Evolutionary conservation across 2,888 invertebrate genomes (phyloP).

Genomic region (Epinotia demarniana): DNA sequence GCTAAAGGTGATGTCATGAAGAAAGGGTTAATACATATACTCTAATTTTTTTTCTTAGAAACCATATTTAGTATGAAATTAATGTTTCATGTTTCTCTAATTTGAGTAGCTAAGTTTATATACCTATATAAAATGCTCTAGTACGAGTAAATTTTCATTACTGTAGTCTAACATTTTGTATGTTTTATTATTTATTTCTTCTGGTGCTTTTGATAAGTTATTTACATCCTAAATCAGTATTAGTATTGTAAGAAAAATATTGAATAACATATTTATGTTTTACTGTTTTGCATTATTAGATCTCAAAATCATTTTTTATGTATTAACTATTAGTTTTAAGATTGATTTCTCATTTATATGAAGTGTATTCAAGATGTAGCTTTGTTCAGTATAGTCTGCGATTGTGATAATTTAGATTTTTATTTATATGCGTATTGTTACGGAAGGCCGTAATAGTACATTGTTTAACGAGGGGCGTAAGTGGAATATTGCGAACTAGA

Average conservation of each 20-base stretch:
- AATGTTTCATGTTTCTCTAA: constrained; percentile 22
- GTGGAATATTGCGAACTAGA: too few species aligned
- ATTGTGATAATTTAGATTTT: constrained; percentile 36
- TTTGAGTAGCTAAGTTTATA: constrained; percentile 35
- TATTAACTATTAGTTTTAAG: constrained; percentile 20
- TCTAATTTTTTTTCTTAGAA: neutral
- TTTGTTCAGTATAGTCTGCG: constrained; percentile 24
- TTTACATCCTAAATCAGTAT: constrained; percentile 63
- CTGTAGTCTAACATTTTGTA: neutral
- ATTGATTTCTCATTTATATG: constrained; percentile 9
- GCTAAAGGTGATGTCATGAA: neutral
- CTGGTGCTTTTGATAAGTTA: constrained; percentile 33
- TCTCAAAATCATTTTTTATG: constrained; percentile 50
- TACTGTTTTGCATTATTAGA: constrained; percentile 58
- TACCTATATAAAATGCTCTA: constrained; percentile 18
- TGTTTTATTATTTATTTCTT: constrained; percentile 11
- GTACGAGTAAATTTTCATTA: constrained; percentile 23
- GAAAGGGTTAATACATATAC: neutral
- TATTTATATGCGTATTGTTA: constrained; percentile 13
- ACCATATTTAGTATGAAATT: constrained; percentile 7
- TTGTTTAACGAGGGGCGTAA: too few species aligned
- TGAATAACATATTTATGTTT: constrained; percentile 50
- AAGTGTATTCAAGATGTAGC: constrained; percentile 9
- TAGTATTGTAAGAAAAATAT: constrained; percentile 58
- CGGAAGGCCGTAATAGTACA: neutral